These are phyloP conservation scores for Trachops cirrhosus DNA, from an alignment of 2,797 vertebrate species.

Conservation along the genomic window DNA sequence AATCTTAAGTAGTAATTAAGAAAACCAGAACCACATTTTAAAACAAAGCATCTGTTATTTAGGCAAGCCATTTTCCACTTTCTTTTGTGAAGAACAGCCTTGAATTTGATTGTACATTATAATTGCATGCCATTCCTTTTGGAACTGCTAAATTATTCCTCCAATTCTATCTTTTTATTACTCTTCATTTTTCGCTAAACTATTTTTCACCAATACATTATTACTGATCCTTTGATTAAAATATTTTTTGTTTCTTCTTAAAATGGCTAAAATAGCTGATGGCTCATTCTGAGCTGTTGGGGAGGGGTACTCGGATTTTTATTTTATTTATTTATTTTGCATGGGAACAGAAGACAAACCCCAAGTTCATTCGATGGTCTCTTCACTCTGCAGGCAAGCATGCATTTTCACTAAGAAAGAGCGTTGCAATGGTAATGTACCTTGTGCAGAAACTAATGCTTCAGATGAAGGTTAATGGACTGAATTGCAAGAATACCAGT, in stretches of 20 bases:
- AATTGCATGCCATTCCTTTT: conserved; percentile 63
- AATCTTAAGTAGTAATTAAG: conserved; percentile 65
- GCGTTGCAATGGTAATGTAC: conserved; percentile 52
- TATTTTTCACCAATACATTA: conserved; percentile 61
- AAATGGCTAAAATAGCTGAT: conserved; percentile 47
- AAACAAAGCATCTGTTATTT: conserved; percentile 58
- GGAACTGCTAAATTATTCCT: conserved; percentile 65
- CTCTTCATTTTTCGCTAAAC: conserved; percentile 47
- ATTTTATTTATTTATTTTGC: not conserved
- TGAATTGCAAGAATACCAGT: conserved; percentile 56
- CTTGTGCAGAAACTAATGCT: conserved; percentile 63
- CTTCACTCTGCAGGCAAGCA: not conserved
- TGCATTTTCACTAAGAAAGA: conserved; percentile 42
- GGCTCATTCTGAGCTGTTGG: not conserved
- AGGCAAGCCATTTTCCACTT: conserved; percentile 40
- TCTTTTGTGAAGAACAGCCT: conserved; percentile 62
- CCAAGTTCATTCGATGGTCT: not conserved
- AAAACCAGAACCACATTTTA: conserved; percentile 50
- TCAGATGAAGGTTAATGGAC: conserved; percentile 77
- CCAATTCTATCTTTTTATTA: conserved; percentile 63
- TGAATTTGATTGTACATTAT: conserved; percentile 67
- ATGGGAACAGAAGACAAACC: conserved; percentile 4
- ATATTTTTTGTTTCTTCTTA: conserved; percentile 58
- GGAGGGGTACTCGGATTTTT: not conserved
- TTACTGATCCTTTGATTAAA: conserved; percentile 51